phyloP scores from a whole-genome alignment of 1,140 invertebrate species.

The Tenebrio molitor region DNA sequence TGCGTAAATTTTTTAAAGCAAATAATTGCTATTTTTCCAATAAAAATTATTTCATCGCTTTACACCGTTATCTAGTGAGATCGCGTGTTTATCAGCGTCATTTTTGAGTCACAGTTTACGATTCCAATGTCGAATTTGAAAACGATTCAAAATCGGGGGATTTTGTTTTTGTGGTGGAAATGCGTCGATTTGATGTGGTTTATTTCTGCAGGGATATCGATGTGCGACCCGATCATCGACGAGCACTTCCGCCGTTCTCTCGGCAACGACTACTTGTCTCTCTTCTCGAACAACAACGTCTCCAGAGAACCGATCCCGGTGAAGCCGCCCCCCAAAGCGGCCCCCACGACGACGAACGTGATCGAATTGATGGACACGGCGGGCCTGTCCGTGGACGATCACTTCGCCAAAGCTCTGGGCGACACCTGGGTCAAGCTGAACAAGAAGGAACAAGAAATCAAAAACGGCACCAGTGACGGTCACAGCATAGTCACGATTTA shows the following conservation, averaged over 20 bases:
- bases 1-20: too few species aligned
- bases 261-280: slow-evolving; percentile 87
- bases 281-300: slow-evolving; percentile 71
- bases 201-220: slow-evolving; percentile 75
- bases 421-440: slow-evolving; percentile 91
- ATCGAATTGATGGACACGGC: slow-evolving; percentile 63
- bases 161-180: too few species aligned
- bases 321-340: slow-evolving; percentile 62
- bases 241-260: slow-evolving; percentile 95
- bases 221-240: slow-evolving; percentile 92
- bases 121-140: too few species aligned
- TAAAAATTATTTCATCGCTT: too few species aligned
- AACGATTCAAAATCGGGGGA: too few species aligned
- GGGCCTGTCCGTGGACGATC: slow-evolving; percentile 84
- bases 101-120: too few species aligned
- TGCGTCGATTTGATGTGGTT: too few species aligned
- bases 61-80: too few species aligned
- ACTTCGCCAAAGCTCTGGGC: slow-evolving; percentile 95
- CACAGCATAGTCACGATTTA: slow-evolving; percentile 51
- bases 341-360: slow-evolving; percentile 58
- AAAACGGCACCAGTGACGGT: slow-evolving; percentile 56
- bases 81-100: too few species aligned
- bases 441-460: slow-evolving; percentile 61
- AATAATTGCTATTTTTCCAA: too few species aligned
- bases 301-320: slow-evolving; percentile 69